phyloP scores from a whole-genome alignment of 2,797 vertebrate genomes.

The Australoheros facetus region DNA sequence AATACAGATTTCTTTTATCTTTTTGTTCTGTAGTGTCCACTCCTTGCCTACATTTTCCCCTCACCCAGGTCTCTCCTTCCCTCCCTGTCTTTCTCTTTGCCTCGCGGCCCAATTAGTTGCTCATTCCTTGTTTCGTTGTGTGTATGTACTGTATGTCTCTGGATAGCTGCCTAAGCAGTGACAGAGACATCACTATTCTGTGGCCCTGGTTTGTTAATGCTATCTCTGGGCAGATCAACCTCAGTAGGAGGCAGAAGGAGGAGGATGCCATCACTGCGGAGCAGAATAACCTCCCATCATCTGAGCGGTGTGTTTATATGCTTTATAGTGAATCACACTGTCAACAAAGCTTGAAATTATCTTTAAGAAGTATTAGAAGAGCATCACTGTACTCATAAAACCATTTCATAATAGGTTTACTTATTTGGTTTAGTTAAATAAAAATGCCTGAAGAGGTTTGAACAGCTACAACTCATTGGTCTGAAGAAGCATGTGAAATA shows the following conservation, averaged over 20 bases:
- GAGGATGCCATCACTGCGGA: constrained; percentile 35
- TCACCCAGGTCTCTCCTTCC: constrained; percentile 12
- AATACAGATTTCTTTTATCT: constrained; percentile 6
- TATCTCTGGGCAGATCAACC: constrained; percentile 71
- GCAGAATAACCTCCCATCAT: neutral
- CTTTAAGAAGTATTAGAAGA: neutral
- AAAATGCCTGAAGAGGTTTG: neutral
- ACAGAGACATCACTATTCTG: constrained; percentile 33
- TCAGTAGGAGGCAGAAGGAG: constrained; percentile 22
- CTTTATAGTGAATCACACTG: neutral
- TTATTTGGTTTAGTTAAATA: fast-evolving
- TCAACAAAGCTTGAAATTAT: neutral
- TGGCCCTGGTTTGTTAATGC: constrained; percentile 62
- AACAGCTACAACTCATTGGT: neutral
- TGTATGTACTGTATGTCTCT: constrained; percentile 38
- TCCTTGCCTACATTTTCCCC: neutral
- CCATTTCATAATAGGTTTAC: neutral
- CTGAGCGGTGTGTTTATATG: neutral
- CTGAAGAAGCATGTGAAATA: neutral
- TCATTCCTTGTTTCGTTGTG: constrained; percentile 6
- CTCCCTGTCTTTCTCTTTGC: neutral
- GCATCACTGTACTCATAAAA: neutral
- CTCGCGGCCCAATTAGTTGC: constrained; percentile 20
- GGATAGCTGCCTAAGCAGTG: constrained; percentile 60
- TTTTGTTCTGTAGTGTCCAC: neutral